phyloP scores from a whole-genome alignment of 2,888 invertebrate genomes.

The Drosophila leonis region DNA sequence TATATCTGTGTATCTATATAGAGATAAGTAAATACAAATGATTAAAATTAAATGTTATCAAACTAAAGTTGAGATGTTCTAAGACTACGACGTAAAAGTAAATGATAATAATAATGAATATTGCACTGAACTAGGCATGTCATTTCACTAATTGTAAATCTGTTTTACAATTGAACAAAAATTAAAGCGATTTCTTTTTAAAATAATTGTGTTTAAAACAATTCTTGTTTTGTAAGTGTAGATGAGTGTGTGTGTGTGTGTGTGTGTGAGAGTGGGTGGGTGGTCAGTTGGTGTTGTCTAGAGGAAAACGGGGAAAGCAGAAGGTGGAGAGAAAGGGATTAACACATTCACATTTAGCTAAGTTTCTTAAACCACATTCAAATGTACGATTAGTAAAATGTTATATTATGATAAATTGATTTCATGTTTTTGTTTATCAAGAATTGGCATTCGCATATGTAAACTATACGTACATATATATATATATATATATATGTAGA shows the following conservation, averaged over 20 bases:
- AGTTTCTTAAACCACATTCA: constrained; percentile 75
- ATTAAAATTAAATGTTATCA: constrained; percentile 38
- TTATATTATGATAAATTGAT: constrained; percentile 56
- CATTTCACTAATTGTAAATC: constrained; percentile 65
- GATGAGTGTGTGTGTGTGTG: constrained; percentile 13
- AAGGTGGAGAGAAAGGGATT: background rate
- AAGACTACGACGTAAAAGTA: constrained; percentile 46
- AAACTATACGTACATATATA: constrained; percentile 44
- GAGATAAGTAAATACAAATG: constrained; percentile 32
- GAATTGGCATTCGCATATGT: constrained; percentile 75
- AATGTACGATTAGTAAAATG: constrained; percentile 75
- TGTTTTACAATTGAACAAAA: constrained; percentile 50
- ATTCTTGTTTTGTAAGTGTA: constrained; percentile 19
- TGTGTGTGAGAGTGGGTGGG: constrained; percentile 20
- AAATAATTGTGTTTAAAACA: constrained; percentile 50
- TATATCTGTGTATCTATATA: background rate
- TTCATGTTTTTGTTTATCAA: constrained; percentile 54
- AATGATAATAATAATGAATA: constrained; percentile 60
- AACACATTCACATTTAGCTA: constrained; percentile 76
- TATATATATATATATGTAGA: constrained; percentile 3
- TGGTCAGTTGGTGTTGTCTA: constrained; percentile 19
- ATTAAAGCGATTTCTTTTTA: constrained; percentile 38
- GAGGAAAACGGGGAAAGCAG: constrained; percentile 12
- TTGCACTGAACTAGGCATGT: constrained; percentile 76
- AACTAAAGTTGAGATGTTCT: constrained; percentile 58